These are phyloP conservation scores for Ischnus inquisitorius DNA, from an alignment of 2,888 invertebrate genomes.

Conservation along the genomic window DNA sequence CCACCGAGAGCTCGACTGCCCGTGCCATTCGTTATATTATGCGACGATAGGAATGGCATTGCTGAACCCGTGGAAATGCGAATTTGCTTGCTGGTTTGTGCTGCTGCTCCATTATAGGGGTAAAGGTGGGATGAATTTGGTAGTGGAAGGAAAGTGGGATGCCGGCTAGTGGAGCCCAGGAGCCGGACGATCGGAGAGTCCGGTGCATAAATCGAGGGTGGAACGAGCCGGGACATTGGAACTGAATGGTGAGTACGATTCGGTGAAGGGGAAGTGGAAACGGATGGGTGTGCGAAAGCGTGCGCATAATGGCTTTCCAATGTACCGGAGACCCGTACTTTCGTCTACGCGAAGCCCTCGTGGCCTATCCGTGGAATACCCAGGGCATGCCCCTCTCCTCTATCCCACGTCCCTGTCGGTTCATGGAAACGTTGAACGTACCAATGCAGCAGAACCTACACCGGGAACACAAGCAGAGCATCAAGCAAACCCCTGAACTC, in stretches of 20 bases:
- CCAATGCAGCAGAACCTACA: slow-evolving; percentile 48
- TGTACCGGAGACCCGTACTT: slow-evolving; percentile 74
- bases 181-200: slow-evolving; percentile 55
- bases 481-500: slow-evolving; percentile 37
- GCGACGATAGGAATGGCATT: slow-evolving; percentile 49
- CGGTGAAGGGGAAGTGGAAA: slow-evolving; percentile 55
- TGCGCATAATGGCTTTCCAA: slow-evolving; percentile 81
- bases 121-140: slow-evolving; percentile 52
- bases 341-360: slow-evolving; percentile 56
- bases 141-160: slow-evolving; percentile 60
- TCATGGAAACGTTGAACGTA: slow-evolving; percentile 41
- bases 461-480: slow-evolving; percentile 53
- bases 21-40: slow-evolving; percentile 64
- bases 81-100: slow-evolving; percentile 56
- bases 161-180: slow-evolving; percentile 51
- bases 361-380: slow-evolving; percentile 53
- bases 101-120: slow-evolving; percentile 47
- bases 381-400: neutral
- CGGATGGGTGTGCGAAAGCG: slow-evolving; percentile 66
- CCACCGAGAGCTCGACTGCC: slow-evolving; percentile 17
- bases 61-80: slow-evolving; percentile 66
- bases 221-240: slow-evolving; percentile 64
- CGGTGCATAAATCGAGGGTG: slow-evolving; percentile 64
- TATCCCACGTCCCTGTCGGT: neutral
- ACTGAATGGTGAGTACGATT: slow-evolving; percentile 59